Base-by-base conservation (phyloP, 2,888 invertebrate species). In the Anoncus sp. region DNA sequence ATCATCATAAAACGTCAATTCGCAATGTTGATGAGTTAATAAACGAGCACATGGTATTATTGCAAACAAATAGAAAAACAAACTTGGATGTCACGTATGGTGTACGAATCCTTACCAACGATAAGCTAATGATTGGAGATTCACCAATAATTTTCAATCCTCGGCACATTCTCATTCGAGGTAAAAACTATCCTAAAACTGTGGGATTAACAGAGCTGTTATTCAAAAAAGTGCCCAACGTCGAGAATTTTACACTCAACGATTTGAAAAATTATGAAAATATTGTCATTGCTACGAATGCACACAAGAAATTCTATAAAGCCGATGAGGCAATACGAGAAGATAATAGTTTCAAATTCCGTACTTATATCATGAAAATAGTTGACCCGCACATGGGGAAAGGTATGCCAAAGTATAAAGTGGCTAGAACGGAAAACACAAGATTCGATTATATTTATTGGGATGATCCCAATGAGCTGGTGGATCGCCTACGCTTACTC, bases 241-340 rank as follows among this genome's bases (percentile, higher is more conserved):
- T 7, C 1, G 6, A 12, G 5, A 1, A 1, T 24, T 1, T 59
- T 2, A 43, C 0, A n/a, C 12, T 3, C 1, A 2, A 20, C 5
- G 70, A 70, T 60, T 49, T 70, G 24, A 49, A 45, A 6, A 62
- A 71, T 57, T 79, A 79, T 66, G 38, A 55, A 20, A 14, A 66
- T 31, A 79, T 74, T 14, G 59, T 70, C 24, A 5, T 77, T 7
- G 16, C 24, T 9, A 69, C 74, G 53, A 77, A 77, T 60, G 74
- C 73, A 35, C 74, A 77, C 45, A 62, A 31, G 53, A 65, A 77
- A 35, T 43, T 60, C 43, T 77, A 77, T 55, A 53, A 38, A 31
- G 9, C 24, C 18, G 47, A 67, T 31, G 72, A 59, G 12, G 38
- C 45, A 16, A 49, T 55, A 14, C 35, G 70, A 14, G 14, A 40